phyloP scores from a whole-genome alignment of 2,888 invertebrate species.

The Agriopis marginaria region DNA sequence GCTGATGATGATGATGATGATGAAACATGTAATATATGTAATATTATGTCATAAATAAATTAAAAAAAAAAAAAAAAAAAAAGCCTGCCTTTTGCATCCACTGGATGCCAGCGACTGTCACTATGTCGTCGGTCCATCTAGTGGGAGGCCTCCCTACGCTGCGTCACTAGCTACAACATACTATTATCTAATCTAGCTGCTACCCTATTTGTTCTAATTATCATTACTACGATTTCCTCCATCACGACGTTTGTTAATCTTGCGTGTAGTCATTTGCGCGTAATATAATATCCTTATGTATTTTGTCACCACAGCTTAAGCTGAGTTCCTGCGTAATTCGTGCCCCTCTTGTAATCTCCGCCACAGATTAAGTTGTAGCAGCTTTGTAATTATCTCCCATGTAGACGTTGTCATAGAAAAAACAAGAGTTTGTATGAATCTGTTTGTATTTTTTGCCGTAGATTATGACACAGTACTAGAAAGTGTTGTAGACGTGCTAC shows the following conservation, averaged over 20 bases:
- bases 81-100: too few species aligned
- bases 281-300: constrained; percentile 5
- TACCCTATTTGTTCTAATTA: neutral
- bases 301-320: constrained; percentile 1
- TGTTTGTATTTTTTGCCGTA: neutral
- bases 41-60: too few species aligned
- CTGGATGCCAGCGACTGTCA: too few species aligned
- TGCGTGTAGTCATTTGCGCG: constrained; percentile 8
- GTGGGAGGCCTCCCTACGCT: too few species aligned
- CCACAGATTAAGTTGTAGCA: neutral
- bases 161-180: too few species aligned
- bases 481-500: constrained; percentile 3
- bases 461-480: neutral
- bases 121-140: too few species aligned
- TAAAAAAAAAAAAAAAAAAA: too few species aligned
- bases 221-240: constrained; percentile 2
- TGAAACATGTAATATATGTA: too few species aligned
- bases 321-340: neutral
- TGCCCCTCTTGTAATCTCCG: neutral
- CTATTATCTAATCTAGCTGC: neutral
- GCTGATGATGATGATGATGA: too few species aligned
- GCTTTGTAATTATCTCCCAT: neutral
- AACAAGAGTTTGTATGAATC: neutral
- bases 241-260: constrained; percentile 2
- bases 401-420: neutral